Conservation (phyloP, 2,888 invertebrate genomes). For the Polydrusus cervinus region DNA sequence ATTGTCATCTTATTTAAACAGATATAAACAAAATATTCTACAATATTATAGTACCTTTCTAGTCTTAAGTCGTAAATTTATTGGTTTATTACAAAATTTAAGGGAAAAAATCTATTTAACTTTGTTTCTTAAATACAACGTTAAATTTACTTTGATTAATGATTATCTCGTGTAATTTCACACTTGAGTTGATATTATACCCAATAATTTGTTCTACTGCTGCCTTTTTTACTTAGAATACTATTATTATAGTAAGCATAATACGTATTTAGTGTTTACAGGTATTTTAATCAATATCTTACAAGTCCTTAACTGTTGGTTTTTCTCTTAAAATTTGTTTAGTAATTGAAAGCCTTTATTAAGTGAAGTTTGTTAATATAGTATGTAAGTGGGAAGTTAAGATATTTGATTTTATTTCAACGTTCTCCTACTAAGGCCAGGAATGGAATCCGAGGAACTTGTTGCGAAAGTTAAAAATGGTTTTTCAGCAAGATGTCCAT, state of each 20-base stretch:
- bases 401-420: too few species aligned
- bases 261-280: neutral
- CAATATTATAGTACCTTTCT: neutral
- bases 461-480: too few species aligned
- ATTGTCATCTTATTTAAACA: too few species aligned
- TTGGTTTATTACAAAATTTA: constrained; percentile 3
- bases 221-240: constrained; percentile 12
- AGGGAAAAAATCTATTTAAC: constrained; percentile 1
- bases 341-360: constrained; percentile 2
- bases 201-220: constrained; percentile 8
- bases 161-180: constrained; percentile 23
- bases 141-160: constrained; percentile 21
- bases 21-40: too few species aligned
- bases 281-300: constrained; percentile 17
- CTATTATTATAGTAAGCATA: constrained; percentile 11
- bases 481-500: too few species aligned
- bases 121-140: neutral
- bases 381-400: neutral
- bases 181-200: constrained; percentile 22
- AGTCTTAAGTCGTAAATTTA: neutral
- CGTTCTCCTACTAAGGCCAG: too few species aligned
- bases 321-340: neutral
- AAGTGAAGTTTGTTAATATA: neutral
- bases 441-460: too few species aligned
- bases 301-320: constrained; percentile 16